These are phyloP conservation scores for Hypolimnas misippus DNA, from an alignment of 2,888 invertebrate species.

Conservation along the genomic window DNA sequence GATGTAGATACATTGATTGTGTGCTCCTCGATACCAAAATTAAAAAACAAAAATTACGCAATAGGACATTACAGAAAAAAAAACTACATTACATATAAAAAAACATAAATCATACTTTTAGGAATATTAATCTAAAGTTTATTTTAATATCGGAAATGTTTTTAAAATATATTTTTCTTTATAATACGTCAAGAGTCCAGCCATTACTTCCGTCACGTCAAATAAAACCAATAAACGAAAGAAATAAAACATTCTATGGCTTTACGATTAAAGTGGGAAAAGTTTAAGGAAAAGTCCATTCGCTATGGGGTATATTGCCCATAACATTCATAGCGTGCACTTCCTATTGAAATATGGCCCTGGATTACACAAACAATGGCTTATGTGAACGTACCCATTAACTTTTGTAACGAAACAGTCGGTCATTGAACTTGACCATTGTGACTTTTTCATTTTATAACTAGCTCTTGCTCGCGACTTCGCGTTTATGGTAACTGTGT, in stretches of 20 bases:
- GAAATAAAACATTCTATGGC: neutral
- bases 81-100: no score
- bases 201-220: neutral
- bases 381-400: conserved; percentile 5
- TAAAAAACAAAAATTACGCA: no score
- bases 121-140: no score
- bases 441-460: conserved; percentile 17
- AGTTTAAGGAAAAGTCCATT: conserved; percentile 42
- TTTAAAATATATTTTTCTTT: no score
- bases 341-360: conserved; percentile 64
- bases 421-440: conserved; percentile 14
- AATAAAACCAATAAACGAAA: neutral
- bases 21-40: no score
- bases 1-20: no score
- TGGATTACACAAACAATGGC: conserved; percentile 75
- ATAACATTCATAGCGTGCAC: conserved; percentile 41
- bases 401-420: conserved; percentile 2
- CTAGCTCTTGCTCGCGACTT: no score
- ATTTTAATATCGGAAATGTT: no score
- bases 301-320: conserved; percentile 49
- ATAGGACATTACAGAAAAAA: no score
- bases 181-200: no score
- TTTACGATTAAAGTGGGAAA: conserved; percentile 13
- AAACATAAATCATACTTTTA: no score
- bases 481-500: no score